phyloP scores from a whole-genome alignment of 2,888 invertebrate genomes.

The Agrilus biguttatus region DNA sequence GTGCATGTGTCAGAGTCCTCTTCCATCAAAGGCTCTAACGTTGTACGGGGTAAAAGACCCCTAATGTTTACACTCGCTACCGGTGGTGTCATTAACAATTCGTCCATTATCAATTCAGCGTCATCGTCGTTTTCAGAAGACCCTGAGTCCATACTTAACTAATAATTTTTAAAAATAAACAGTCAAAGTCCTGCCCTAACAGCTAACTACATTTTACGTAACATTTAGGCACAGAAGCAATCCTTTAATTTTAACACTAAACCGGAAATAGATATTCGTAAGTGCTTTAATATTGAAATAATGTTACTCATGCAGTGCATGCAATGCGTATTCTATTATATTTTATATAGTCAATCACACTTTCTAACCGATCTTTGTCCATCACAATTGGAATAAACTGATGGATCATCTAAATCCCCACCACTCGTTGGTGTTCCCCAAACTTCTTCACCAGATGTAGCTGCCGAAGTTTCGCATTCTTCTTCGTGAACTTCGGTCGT shows the following conservation, averaged over 20 bases:
- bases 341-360: conserved; percentile 30
- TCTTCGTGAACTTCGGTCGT: conserved; percentile 47
- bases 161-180: conserved; percentile 1
- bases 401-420: conserved; percentile 59
- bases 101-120: conserved; percentile 70
- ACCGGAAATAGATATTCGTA: background rate
- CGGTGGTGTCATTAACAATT: conserved; percentile 61
- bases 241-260: background rate
- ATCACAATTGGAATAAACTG: conserved; percentile 47
- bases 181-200: background rate
- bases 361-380: conserved; percentile 35
- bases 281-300: conserved; percentile 4
- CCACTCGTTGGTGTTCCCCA: conserved; percentile 85
- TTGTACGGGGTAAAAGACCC: conserved; percentile 56
- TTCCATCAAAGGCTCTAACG: conserved; percentile 69
- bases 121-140: conserved; percentile 61
- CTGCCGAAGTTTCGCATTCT: conserved; percentile 57
- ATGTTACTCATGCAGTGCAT: conserved; percentile 1
- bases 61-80: conserved; percentile 58
- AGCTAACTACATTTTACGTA: background rate
- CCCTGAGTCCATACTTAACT: conserved; percentile 26
- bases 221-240: background rate
- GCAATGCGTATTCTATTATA: conserved; percentile 14
- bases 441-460: conserved; percentile 71
- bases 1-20: conserved; percentile 64